Conservation (phyloP, 2,113 vertebrate genomes). For the Noturus placidus region DNA sequence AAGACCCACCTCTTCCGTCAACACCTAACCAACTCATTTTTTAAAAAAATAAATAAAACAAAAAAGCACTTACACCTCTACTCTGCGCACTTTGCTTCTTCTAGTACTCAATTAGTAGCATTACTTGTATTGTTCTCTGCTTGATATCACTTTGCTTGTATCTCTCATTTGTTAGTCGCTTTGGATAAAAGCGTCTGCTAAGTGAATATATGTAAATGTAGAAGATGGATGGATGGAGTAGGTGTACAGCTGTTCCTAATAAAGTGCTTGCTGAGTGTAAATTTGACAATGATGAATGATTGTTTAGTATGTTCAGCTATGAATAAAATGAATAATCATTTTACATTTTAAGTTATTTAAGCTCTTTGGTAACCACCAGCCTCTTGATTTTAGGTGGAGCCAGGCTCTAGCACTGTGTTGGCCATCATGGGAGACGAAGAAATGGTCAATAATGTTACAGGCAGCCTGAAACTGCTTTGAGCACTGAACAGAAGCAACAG, state of each 20-base stretch:
- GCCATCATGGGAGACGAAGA: conserved; percentile 81
- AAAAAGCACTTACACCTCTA: no score
- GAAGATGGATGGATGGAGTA: no score
- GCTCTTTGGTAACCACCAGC: neutral
- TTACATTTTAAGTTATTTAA: neutral
- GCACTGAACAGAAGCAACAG: conserved; percentile 21
- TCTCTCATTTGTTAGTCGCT: no score
- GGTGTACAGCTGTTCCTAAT: neutral
- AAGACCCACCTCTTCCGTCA: no score
- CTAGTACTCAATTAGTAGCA: no score
- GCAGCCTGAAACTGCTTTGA: conserved; percentile 78
- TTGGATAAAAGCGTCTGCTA: no score
- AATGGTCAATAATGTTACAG: conserved; percentile 80
- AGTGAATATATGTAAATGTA: no score
- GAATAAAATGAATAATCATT: neutral
- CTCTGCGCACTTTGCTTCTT: no score
- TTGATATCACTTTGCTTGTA: no score
- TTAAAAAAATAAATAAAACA: no score
- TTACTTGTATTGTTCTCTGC: no score
- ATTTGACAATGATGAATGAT: neutral
- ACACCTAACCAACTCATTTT: no score
- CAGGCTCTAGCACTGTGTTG: conserved; percentile 78
- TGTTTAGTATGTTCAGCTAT: neutral
- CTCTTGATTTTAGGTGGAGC: conserved; percentile 68
- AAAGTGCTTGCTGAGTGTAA: neutral